phyloP scores from a whole-genome alignment of 2,888 invertebrate species.

The Aphidoletes aphidimyza region DNA sequence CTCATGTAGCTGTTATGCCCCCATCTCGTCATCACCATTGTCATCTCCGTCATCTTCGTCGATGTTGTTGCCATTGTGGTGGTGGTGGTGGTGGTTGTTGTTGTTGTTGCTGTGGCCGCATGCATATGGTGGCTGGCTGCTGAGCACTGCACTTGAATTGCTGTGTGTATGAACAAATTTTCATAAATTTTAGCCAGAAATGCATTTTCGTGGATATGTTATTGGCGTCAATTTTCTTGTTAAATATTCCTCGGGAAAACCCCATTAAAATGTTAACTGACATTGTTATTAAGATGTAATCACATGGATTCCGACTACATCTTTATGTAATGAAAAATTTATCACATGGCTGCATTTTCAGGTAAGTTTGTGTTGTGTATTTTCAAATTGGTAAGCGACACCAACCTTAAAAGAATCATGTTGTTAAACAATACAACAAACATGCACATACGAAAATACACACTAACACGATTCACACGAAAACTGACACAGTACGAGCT shows the following conservation, averaged over 20 bases:
- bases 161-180: not conserved
- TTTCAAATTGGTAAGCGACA: not conserved
- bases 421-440: too few species aligned
- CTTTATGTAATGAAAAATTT: not conserved
- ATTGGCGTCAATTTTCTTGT: slow-evolving; percentile 43
- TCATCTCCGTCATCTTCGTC: too few species aligned
- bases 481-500: too few species aligned
- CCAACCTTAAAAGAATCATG: too few species aligned
- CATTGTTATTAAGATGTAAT: slow-evolving; percentile 12
- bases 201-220: not conserved
- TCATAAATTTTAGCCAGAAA: not conserved
- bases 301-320: not conserved
- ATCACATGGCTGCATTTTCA: not conserved
- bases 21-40: too few species aligned
- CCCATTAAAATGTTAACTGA: slow-evolving; percentile 21
- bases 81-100: too few species aligned
- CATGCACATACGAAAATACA: too few species aligned
- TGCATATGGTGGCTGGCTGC: not conserved
- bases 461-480: too few species aligned
- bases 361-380: not conserved
- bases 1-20: too few species aligned
- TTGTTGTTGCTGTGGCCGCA: not conserved
- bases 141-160: not conserved
- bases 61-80: too few species aligned
- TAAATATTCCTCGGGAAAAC: not conserved